These are phyloP conservation scores for Microcebus lehilahytsara DNA, from an alignment of 2,113 vertebrate species.

Conservation along the genomic window DNA sequence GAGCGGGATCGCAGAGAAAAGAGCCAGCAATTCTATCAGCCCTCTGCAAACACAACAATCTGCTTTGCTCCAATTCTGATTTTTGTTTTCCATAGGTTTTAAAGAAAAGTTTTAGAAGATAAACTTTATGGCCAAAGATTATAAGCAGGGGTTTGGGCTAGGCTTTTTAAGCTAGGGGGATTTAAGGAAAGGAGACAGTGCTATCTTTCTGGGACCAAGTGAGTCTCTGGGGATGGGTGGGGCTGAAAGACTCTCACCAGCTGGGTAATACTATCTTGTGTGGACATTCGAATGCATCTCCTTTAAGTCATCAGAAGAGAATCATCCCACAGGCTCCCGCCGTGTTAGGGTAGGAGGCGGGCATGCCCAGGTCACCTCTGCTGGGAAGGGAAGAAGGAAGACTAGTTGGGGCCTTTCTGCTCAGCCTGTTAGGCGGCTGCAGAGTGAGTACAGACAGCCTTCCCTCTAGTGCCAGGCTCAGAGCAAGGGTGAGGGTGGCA, in stretches of 20 bases:
- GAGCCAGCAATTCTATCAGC: background rate
- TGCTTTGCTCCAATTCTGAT: background rate
- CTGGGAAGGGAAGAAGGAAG: background rate
- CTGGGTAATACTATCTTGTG: background rate
- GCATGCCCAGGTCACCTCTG: background rate
- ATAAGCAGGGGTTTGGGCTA: background rate
- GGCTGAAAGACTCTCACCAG: background rate
- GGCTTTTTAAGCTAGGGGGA: slow-evolving; percentile 53
- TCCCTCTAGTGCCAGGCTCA: background rate
- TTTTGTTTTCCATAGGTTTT: slow-evolving; percentile 59
- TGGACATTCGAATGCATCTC: background rate
- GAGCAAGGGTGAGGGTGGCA: background rate
- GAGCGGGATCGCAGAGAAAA: background rate
- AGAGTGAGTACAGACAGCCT: slow-evolving; percentile 40
- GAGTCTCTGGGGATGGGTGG: slow-evolving; percentile 42
- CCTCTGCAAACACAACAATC: slow-evolving; percentile 21
- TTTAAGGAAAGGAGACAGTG: slow-evolving; percentile 65
- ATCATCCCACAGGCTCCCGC: background rate
- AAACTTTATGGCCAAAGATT: slow-evolving; percentile 54
- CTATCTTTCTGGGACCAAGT: slow-evolving; percentile 61
- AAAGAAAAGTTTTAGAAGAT: slow-evolving; percentile 52
- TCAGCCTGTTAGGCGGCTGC: slow-evolving; percentile 1
- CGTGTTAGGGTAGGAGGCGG: background rate
- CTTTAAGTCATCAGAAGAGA: background rate
- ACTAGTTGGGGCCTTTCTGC: background rate